Conservation (phyloP, 2,797 vertebrate genomes). For the Natrix natrix region DNA sequence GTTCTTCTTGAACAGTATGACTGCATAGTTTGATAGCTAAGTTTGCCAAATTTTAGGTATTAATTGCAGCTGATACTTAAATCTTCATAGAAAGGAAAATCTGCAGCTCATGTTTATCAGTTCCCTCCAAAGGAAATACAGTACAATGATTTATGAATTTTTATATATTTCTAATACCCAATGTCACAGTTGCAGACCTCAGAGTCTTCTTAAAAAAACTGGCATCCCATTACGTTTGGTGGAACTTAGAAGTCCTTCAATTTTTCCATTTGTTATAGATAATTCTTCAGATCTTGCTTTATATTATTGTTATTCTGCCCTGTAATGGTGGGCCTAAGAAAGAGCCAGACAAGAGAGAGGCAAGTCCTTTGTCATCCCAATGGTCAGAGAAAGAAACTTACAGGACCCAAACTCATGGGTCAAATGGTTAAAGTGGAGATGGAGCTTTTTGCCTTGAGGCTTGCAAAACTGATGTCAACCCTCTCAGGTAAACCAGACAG, state of each 20-base stretch:
- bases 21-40: neutral
- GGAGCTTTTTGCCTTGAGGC: neutral
- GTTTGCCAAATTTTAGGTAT: neutral
- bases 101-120: neutral
- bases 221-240: neutral
- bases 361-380: neutral
- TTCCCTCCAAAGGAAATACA: neutral
- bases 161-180: neutral
- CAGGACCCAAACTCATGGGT: neutral
- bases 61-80: neutral
- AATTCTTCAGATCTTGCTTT: neutral
- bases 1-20: neutral
- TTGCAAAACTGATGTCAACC: neutral
- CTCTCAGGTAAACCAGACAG: neutral
- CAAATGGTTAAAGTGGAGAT: neutral
- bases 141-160: neutral
- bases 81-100: neutral
- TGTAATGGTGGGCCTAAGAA: neutral
- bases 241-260: neutral
- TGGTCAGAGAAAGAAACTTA: neutral
- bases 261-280: neutral
- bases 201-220: neutral
- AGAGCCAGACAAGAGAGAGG: neutral
- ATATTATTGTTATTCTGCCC: neutral
- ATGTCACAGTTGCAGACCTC: neutral